Percentiles rank a stretch among this genome's conserved stretches.
phyloP scores from a whole-genome alignment of 1,140 invertebrate genomes.

The Bombus turneri region DNA sequence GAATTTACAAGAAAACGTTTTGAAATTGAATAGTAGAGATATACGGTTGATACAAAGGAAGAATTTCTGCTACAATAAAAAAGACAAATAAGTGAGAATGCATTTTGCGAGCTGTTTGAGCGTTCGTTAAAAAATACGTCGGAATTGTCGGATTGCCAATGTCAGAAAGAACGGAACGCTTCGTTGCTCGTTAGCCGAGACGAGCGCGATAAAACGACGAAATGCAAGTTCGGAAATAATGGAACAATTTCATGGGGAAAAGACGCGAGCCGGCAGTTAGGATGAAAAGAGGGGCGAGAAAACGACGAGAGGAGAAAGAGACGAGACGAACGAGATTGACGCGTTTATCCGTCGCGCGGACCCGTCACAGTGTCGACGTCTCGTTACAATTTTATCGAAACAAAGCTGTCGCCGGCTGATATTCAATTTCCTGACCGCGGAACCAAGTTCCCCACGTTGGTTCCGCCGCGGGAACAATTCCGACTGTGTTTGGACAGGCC shows the following conservation, averaged over 20 bases:
- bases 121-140: too few relatives aligned
- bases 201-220: not conserved
- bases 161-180: not conserved
- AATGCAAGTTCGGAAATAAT: not conserved
- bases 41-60: too few relatives aligned
- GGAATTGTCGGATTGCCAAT: not conserved
- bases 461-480: slow-evolving; percentile 36
- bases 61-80: too few relatives aligned
- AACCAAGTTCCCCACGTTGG: slow-evolving; percentile 30
- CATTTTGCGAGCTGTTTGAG: too few relatives aligned
- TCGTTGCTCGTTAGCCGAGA: not conserved
- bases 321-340: slow-evolving; percentile 23
- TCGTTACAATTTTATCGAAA: slow-evolving; percentile 59
- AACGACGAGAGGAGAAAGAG: not conserved
- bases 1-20: too few relatives aligned
- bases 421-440: slow-evolving; percentile 76
- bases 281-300: not conserved
- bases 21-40: too few relatives aligned
- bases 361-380: slow-evolving; percentile 27
- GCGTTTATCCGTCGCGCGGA: slow-evolving; percentile 26
- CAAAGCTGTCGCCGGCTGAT: slow-evolving; percentile 63
- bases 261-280: not conserved
- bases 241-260: not conserved
- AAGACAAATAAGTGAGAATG: too few relatives aligned
- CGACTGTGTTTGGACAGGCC: not conserved